A percentile compares a stretch with the other conserved stretches of the same genome.
Conservation (phyloP, 2,113 vertebrate species). For the Ornithorhynchus anatinus region DNA sequence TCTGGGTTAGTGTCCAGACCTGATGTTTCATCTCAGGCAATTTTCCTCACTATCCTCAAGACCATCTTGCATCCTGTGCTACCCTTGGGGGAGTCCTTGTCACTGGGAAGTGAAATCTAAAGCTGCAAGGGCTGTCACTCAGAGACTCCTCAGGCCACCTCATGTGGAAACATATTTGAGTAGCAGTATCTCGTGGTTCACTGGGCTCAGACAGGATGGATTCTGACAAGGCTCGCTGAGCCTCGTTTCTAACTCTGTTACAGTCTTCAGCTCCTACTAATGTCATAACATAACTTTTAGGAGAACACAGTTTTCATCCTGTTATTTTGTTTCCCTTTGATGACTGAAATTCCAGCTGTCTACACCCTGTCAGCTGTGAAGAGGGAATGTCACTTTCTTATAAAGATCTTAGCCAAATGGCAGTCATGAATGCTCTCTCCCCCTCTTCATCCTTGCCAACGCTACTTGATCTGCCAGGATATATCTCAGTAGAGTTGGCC, state of each 20-base stretch:
- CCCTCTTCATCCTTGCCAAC: neutral
- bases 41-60: no score
- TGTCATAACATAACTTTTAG: neutral
- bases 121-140: neutral
- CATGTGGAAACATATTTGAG: neutral
- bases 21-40: no score
- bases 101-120: neutral
- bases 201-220: neutral
- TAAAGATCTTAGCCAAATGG: neutral
- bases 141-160: neutral
- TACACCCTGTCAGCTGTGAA: neutral
- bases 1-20: no score
- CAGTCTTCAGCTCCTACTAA: neutral
- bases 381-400: neutral
- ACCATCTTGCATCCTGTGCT: no score
- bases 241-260: neutral
- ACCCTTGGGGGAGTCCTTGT: neutral
- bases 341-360: conserved; percentile 10
- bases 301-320: neutral
- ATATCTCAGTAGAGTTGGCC: no score
- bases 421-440: neutral
- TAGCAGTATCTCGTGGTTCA: neutral
- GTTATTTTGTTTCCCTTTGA: neutral
- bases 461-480: no score
- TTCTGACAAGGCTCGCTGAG: conserved; percentile 12